Evolutionary conservation across 2,113 vertebrate species (phyloP), one percentile per base, ranked within the genome.

Genomic region (Sturnira hondurensis): DNA sequence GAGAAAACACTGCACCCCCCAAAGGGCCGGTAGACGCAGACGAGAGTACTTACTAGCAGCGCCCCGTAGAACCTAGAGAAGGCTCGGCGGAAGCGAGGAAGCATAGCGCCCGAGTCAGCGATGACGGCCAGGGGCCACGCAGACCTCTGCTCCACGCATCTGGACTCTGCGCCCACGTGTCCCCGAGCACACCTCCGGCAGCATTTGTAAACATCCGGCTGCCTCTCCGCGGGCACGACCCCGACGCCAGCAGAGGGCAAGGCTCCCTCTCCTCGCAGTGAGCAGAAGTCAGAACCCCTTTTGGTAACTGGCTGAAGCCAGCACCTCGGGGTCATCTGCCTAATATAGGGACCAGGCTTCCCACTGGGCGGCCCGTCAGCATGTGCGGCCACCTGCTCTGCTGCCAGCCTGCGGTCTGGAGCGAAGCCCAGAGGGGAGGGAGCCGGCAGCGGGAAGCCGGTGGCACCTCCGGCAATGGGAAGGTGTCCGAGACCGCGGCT

Each of bases 261-360:
- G 12, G 14, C 36, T 36, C 63, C 54, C 86, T 17, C 26, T 52
- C 94, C 88, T 26, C 6, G 33, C 10, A 0, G 67, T 19, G 13
- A 28, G 73, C 52, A 31, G 3, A 33, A 19, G 19, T 54, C 91
- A 38, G 28, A 36, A 4, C 83, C 81, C 15, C 82, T 94, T 97
- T 97, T 95, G 97, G 97, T 9, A 95, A 70, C 94, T 74, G 93
- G 82, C 91, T 36, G 56, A 74, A 77, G 56, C 77, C 3, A 50
- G 38, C 36, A 52, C 63, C 88, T 38, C 14, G 0, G 94, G 92
- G 94, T 97, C 95, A 96, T 1, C 63, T 76, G 65, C 96, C 96
- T 97, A 97, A 96, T 94, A 97, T 93, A 95, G 97, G 89, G 41
- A 31, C 68, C 24, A 70, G 82, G 36, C 68, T 83, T 76, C 68